Evolutionary conservation across 1,140 invertebrate species (phyloP).

Genomic region (Diabrotica undecimpunctata): DNA sequence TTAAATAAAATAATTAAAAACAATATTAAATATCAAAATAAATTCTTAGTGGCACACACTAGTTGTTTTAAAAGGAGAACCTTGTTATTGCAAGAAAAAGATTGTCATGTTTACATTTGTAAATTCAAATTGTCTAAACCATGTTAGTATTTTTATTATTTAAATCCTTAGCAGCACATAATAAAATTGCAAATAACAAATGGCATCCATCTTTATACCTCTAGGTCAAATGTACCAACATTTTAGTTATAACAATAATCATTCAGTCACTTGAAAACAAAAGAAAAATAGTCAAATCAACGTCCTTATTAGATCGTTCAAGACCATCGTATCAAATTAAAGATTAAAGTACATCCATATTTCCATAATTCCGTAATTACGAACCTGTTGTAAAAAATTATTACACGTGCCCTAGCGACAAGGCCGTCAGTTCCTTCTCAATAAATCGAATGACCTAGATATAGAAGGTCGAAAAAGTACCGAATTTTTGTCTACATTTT

Average conservation of each 20-base stretch:
- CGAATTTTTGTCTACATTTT: slow-evolving; percentile 10
- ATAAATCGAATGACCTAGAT: slow-evolving; percentile 40
- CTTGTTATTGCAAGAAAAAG: too few species aligned
- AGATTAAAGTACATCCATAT: slow-evolving; percentile 7
- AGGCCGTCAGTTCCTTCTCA: slow-evolving; percentile 37
- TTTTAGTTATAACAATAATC: not conserved
- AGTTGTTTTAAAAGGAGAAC: too few species aligned
- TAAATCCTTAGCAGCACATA: too few species aligned
- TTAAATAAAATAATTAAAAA: too few species aligned
- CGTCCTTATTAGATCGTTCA: slow-evolving; percentile 2
- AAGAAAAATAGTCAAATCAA: not conserved
- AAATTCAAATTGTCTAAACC: too few species aligned
- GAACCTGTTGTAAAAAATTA: slow-evolving; percentile 28
- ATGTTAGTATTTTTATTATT: too few species aligned
- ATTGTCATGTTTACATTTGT: too few species aligned
- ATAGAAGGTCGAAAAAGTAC: slow-evolving; percentile 33
- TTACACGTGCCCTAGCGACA: slow-evolving; percentile 37
- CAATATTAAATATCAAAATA: too few species aligned
- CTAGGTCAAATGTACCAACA: not conserved
- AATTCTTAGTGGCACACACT: too few species aligned
- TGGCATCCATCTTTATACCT: not conserved
- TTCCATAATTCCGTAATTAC: slow-evolving; percentile 23
- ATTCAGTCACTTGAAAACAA: not conserved
- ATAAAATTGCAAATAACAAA: too few species aligned
- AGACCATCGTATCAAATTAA: not conserved